phyloP scores from a whole-genome alignment of 2,888 invertebrate genomes.

The Cataglyphis livida region DNA sequence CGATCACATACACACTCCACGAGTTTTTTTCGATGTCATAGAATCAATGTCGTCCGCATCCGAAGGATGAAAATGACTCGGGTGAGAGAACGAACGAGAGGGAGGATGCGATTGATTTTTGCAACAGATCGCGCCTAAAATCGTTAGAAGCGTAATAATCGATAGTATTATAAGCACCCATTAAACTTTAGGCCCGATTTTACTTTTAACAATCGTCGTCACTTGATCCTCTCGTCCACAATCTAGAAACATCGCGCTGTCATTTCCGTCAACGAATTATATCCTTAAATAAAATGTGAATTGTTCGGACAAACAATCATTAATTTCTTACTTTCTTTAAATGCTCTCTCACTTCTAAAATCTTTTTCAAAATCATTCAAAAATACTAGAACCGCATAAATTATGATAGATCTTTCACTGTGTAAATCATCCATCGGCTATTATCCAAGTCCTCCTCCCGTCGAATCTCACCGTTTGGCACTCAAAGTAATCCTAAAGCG shows the following conservation, averaged over 20 bases:
- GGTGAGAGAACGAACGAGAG: slow-evolving; percentile 20
- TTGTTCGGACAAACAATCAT: neutral
- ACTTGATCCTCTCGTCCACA: neutral
- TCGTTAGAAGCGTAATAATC: slow-evolving; percentile 22
- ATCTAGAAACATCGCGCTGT: neutral
- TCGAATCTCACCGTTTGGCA: slow-evolving; percentile 32
- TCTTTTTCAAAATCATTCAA: neutral
- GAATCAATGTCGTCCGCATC: slow-evolving; percentile 36
- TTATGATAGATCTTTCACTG: neutral
- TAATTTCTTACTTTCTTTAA: neutral
- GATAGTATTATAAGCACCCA: slow-evolving; percentile 6
- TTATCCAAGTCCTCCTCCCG: slow-evolving; percentile 40
- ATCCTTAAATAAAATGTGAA: neutral
- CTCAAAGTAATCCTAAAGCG: slow-evolving; percentile 65
- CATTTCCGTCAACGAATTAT: neutral
- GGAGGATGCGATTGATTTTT: slow-evolving; percentile 39
- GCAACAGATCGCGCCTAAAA: slow-evolving; percentile 45
- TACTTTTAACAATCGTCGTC: neutral
- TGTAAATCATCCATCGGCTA: neutral
- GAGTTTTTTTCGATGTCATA: slow-evolving; percentile 47
- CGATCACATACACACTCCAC: slow-evolving; percentile 23
- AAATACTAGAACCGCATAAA: neutral
- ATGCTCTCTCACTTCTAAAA: slow-evolving; percentile 9
- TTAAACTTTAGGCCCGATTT: slow-evolving; percentile 20
- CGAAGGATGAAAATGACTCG: slow-evolving; percentile 1